Base-by-base conservation (phyloP, 2,797 vertebrate species). In the Tenualosa thibaudeaui region DNA sequence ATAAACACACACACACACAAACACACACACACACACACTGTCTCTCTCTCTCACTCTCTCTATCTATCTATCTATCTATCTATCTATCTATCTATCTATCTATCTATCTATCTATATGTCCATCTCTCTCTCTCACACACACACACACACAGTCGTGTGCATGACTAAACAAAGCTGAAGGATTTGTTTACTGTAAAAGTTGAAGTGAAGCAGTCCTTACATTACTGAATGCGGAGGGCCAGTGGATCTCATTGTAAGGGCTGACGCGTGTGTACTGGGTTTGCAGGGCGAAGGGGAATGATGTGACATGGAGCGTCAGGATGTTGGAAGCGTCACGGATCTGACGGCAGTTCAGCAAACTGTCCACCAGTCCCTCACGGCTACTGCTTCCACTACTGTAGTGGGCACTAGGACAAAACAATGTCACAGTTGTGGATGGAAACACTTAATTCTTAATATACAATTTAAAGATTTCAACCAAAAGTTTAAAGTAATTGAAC, bases 171-270 rank as follows among this genome's bases (percentile, higher is more conserved):
- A 37, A 46, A 3, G 46, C 46, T 15, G 2, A 53, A 1, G 13
- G 12, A 56, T 56, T 17, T 54, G 8, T 56, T 15, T 37, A 31
- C 19, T 19, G 24, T 31, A 46, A 78, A 46, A 22, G 37, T 22
- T 37, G 19, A 19, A 22, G 17, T 56, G 3, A 19, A 56, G 54
- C 54, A 19, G 54, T 56, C 22, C 62, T 95, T 96, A 99, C 98
- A 82, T 96, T 96, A 84, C 94, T 97, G 92, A 95, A 97, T 40
- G 96, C 92, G 49, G 97, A 96, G 0, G 98, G 98, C 98, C 98
- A 99, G 94, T 99, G 97, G 93, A 99, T 97, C 95, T 99, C 98
- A 19, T 99, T 99, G 94, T 99, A 99, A 8, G 98, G 98, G 90
- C 98, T 99, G 93, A 99, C 95, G 26, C 96, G 97, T 0, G 98